phyloP scores from a whole-genome alignment of 1,140 invertebrate genomes.

The Scaptomyza pallida region DNA sequence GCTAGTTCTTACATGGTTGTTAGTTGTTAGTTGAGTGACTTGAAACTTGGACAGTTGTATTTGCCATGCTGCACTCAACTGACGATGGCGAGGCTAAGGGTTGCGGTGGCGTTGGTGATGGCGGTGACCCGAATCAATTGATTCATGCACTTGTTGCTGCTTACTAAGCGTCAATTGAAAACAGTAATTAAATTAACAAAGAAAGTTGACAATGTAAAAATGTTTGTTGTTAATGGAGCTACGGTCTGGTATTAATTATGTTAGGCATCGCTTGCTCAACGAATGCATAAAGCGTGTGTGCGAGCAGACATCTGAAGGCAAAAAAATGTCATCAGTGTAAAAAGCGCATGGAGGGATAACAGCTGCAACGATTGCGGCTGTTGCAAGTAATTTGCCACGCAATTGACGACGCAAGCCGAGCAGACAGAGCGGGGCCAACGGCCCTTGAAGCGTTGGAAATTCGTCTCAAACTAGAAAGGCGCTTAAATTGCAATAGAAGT shows the following conservation, averaged over 20 bases:
- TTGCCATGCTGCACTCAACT: slow-evolving; percentile 28
- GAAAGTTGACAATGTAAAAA: slow-evolving; percentile 38
- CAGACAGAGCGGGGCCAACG: slow-evolving; percentile 46
- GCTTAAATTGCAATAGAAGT: too few relatives aligned
- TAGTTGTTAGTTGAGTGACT: slow-evolving; percentile 1
- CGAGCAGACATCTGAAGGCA: slow-evolving; percentile 47
- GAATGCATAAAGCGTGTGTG: slow-evolving; percentile 21
- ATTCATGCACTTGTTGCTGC: slow-evolving; percentile 66
- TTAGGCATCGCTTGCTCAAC: slow-evolving; percentile 49
- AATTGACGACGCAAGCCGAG: slow-evolving; percentile 15
- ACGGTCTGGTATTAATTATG: slow-evolving; percentile 64
- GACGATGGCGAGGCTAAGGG: not conserved
- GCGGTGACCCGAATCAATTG: slow-evolving; percentile 72
- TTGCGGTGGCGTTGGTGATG: too few relatives aligned
- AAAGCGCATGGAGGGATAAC: slow-evolving; percentile 24
- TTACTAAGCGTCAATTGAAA: slow-evolving; percentile 62
- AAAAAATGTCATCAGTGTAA: slow-evolving; percentile 37
- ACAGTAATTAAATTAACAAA: slow-evolving; percentile 75
- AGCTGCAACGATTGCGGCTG: slow-evolving; percentile 1
- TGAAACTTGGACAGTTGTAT: slow-evolving; percentile 25
- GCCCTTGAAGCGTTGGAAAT: slow-evolving; percentile 18
- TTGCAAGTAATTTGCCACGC: slow-evolving; percentile 56
- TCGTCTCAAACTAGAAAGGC: too few relatives aligned
- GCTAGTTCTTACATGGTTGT: not conserved
- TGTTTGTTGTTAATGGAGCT: slow-evolving; percentile 17